Evolutionary conservation across 2,113 vertebrate species (phyloP), one percentile per base, ranked within the genome.

Genomic region (Vidua macroura): DNA sequence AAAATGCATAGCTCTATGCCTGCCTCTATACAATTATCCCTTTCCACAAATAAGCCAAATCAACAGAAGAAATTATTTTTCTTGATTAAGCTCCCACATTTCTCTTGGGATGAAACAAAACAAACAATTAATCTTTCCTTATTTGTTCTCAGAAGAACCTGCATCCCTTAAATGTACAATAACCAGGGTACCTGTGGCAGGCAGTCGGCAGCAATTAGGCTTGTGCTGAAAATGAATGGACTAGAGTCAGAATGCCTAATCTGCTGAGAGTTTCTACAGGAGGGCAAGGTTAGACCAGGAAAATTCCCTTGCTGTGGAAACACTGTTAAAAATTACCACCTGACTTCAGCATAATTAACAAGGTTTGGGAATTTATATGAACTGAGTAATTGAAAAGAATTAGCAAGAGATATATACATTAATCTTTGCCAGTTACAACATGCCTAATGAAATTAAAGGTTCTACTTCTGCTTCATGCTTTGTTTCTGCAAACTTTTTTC

Each of bases 121-220:
- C 98, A 98, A 99, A 99, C 99, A 98, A 99, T 99, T 99, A 99
- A 99, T 99, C 99, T 99, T 99, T 98, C 97, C 98, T 98, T 98
- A 98, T 98, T 98, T 98, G 98, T 98, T 98, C 98, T 98, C 97
- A 91, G 95, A 98, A 98, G 97, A 96, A 98, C 97, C 97, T 96
- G 96, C 91, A 97, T 97, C 97, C 96, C 97, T 97, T 96, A 97
- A 95, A 96, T 81, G 93, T 96, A 97, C 97, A 79, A 98, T 96
- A 97, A 97, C 97, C 98, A 92, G 74, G 96, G 97, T 97, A 98
- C 97, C 98, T 98, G 98, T 98, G 98, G 98, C 98, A 98, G 98
- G 97, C 97, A 98, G 98, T 98, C 98, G 96, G 97, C 98, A 97
- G 98, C 98, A 99, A 99, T 99, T 99, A 99, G 98, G 97, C 96